A percentile compares a stretch with the other conserved stretches of the same genome.
phyloP scores from a whole-genome alignment of 2,888 invertebrate genomes.

The Pycnomerus fuliginosus region DNA sequence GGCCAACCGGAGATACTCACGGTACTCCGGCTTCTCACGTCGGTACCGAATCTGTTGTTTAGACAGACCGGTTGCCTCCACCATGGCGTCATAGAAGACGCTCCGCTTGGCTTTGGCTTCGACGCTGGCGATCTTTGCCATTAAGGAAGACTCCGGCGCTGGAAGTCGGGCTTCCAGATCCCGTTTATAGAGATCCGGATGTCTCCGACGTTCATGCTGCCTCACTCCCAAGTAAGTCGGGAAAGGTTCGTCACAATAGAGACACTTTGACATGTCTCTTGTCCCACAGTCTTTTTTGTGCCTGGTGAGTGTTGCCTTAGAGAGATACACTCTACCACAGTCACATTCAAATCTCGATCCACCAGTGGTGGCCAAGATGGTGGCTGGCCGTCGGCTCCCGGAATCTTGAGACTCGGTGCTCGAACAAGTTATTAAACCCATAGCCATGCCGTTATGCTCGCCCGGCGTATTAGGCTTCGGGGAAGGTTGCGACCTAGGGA shows the following conservation, averaged over 20 bases:
- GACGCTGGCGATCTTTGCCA: conserved; percentile 7
- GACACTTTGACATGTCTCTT: conserved; percentile 1
- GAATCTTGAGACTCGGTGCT: conserved; percentile 1
- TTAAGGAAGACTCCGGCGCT: conserved; percentile 3
- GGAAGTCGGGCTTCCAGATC: conserved; percentile 6
- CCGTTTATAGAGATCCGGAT: neutral
- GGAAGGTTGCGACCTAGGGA: conserved; percentile 1
- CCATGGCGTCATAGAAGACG: conserved; percentile 7
- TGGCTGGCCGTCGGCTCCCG: conserved; percentile 1
- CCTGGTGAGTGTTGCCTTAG: conserved; percentile 3
- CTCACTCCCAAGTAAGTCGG: conserved; percentile 3
- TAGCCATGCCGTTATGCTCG: neutral
- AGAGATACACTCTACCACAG: conserved; percentile 4
- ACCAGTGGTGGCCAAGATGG: neutral
- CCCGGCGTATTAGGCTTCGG: conserved; percentile 6
- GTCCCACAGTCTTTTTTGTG: conserved; percentile 7
- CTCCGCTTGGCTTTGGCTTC: conserved; percentile 5
- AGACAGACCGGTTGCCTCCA: conserved; percentile 13
- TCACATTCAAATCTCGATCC: conserved; percentile 2
- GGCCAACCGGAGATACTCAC: conserved; percentile 1
- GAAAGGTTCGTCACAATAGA: conserved; percentile 3
- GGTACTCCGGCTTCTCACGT: conserved; percentile 11
- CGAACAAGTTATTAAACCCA: conserved; percentile 6
- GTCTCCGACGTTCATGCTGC: conserved; percentile 8
- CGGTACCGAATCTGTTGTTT: conserved; percentile 12